Percentiles rank a stretch among this genome's conserved stretches.
Conservation (phyloP, 2,888 invertebrate species). For the Spodoptera exigua region DNA sequence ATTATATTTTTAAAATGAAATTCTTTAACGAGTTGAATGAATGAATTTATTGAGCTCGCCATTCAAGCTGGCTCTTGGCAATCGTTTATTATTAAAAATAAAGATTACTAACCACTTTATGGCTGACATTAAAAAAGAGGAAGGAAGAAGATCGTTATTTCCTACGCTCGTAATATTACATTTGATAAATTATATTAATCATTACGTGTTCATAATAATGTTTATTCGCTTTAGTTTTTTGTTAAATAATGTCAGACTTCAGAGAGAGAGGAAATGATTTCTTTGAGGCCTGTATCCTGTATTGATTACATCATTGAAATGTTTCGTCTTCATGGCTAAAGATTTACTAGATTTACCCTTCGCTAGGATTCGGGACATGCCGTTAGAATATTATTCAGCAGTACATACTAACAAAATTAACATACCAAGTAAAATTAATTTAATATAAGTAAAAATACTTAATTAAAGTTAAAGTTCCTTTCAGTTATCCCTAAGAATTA, state of each 20-base stretch:
- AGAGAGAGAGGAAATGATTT: constrained; percentile 39
- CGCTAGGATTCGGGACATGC: too few relatives aligned
- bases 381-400: too few relatives aligned
- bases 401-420: too few relatives aligned
- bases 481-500: too few relatives aligned
- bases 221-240: constrained; percentile 27
- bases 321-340: neutral
- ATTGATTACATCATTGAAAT: constrained; percentile 6
- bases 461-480: too few relatives aligned
- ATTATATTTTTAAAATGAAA: constrained; percentile 16
- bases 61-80: constrained; percentile 28
- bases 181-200: constrained; percentile 46
- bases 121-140: constrained; percentile 47
- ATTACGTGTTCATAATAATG: constrained; percentile 27
- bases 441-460: too few relatives aligned
- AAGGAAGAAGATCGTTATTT: constrained; percentile 58
- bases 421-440: too few relatives aligned
- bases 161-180: constrained; percentile 34
- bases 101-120: constrained; percentile 49
- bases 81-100: constrained; percentile 39
- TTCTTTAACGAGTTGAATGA: constrained; percentile 17
- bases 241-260: constrained; percentile 19
- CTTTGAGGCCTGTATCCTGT: constrained; percentile 6
- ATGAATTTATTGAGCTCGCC: constrained; percentile 26
- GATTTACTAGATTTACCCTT: neutral